A percentile compares a stretch with the other conserved stretches of the same genome.
Evolutionary conservation across 2,113 vertebrate species (phyloP).

Genomic region (Ictalurus punctatus): DNA sequence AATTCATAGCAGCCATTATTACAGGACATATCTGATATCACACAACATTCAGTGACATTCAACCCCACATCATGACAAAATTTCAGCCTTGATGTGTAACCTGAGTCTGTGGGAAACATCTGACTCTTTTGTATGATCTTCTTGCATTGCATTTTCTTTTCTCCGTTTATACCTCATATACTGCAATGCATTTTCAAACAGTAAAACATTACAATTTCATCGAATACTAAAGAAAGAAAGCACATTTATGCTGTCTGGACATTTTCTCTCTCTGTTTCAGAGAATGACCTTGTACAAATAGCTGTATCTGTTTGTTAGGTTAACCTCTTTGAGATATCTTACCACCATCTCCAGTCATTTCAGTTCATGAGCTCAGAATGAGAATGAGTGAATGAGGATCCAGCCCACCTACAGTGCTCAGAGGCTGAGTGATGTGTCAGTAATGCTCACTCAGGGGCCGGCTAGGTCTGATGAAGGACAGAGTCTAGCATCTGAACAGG

Average conservation of each 20-base stretch:
- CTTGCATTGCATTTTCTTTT: neutral
- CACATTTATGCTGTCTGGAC: neutral
- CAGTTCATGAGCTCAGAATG: neutral
- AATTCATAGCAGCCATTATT: constrained; percentile 13
- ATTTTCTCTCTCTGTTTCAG: constrained; percentile 1
- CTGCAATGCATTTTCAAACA: neutral
- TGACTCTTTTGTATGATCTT: neutral
- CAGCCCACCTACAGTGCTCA: constrained; percentile 14
- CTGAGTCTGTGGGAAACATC: neutral
- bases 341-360: neutral
- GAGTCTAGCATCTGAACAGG: constrained; percentile 48
- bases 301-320: neutral
- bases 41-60: neutral
- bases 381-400: neutral
- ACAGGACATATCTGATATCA: neutral
- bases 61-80: constrained; percentile 20
- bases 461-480: constrained; percentile 42
- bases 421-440: constrained; percentile 43
- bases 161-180: neutral
- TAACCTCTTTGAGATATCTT: neutral
- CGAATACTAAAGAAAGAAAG: neutral
- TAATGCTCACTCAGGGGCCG: constrained; percentile 39
- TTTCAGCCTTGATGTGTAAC: neutral
- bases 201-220: neutral
- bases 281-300: constrained; percentile 40